These are phyloP conservation scores for Nomada ferruginata DNA, from an alignment of 2,888 invertebrate genomes.

Conservation along the genomic window DNA sequence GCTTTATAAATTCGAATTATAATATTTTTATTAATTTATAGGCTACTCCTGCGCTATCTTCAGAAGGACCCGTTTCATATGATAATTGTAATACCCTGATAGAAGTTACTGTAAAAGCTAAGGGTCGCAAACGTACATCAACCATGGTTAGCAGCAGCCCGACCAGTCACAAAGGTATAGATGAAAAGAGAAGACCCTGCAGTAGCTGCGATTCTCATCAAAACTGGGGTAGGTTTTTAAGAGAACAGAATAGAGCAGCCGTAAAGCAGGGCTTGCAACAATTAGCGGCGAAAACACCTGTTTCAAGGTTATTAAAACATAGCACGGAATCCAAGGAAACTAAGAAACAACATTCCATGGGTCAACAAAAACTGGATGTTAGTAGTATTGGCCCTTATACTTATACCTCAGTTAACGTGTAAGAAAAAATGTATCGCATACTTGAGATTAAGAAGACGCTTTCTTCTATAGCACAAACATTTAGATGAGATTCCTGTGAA, in stretches of 20 bases:
- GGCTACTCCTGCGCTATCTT: constrained; percentile 36
- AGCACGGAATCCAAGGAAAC: constrained; percentile 53
- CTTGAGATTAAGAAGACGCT: neutral
- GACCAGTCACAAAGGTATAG: constrained; percentile 55
- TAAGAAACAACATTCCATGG: constrained; percentile 30
- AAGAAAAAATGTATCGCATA: neutral
- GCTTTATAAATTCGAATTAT: neutral
- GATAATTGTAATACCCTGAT: constrained; percentile 68
- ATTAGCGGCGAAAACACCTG: constrained; percentile 41
- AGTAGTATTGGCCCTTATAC: neutral
- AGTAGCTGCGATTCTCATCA: constrained; percentile 40
- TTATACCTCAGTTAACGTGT: neutral
- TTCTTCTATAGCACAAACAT: constrained; percentile 46
- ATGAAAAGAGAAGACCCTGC: constrained; percentile 62
- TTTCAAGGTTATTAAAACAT: constrained; percentile 60
- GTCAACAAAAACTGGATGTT: constrained; percentile 29
- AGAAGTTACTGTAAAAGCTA: constrained; percentile 73
- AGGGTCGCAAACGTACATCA: constrained; percentile 69
- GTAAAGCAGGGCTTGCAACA: constrained; percentile 70
- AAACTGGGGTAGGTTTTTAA: constrained; percentile 69
- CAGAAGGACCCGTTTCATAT: constrained; percentile 56
- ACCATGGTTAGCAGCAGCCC: constrained; percentile 68
- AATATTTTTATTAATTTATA: constrained; percentile 34
- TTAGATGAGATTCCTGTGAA: constrained; percentile 67
- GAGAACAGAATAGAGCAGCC: constrained; percentile 68